Evolutionary conservation across 2,797 vertebrate species (phyloP), one percentile per base, ranked within the genome.

Genomic region (Acipenser transmontanus): DNA sequence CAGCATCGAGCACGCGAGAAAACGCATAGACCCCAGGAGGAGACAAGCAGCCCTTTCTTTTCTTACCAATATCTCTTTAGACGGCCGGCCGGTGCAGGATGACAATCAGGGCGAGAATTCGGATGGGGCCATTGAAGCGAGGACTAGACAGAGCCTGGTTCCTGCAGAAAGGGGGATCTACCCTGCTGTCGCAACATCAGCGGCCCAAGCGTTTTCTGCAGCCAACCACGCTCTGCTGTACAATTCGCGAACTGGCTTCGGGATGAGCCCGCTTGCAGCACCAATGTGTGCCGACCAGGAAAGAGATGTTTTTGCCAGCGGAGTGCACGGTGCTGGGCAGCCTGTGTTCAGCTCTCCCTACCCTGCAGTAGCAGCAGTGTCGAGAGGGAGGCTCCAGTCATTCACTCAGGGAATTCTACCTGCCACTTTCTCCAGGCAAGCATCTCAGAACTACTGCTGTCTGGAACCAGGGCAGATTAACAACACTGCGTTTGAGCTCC

Each of bases 41-140:
- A 94, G 95, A 77, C 94, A 96, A 86, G 95, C 95, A 76, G 95
- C 95, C 70, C 91, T 98, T 71, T 94, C 92, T 52, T 98, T 97
- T 78, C 95, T 98, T 82, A 97, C 90, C 82, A 97, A 94, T 87
- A 97, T 98, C 80, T 98, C 95, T 20, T 81, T 98, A 74, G 95
- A 98, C 78, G 95, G 95, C 0, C 89, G 94, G 78, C 94, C 93
- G 60, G 92, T 91, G 84, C 90, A 87, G 68, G 91, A 90, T 77
- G 89, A 87, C 51, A 67, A 74, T 52, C 82, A 70, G 2, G 51
- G 34, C 65, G 82, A 85, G 73, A 87, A 90, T 34, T 71, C 66
- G 1, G 75, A 72, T 64, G 77, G 69, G 73, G 81, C 78, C 20
- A 74, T 79, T 52, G 87, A 90, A 64, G 72, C 82, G 12, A 82